Conservation (phyloP, 2,113 vertebrate genomes). For the Gopherus flavomarginatus region DNA sequence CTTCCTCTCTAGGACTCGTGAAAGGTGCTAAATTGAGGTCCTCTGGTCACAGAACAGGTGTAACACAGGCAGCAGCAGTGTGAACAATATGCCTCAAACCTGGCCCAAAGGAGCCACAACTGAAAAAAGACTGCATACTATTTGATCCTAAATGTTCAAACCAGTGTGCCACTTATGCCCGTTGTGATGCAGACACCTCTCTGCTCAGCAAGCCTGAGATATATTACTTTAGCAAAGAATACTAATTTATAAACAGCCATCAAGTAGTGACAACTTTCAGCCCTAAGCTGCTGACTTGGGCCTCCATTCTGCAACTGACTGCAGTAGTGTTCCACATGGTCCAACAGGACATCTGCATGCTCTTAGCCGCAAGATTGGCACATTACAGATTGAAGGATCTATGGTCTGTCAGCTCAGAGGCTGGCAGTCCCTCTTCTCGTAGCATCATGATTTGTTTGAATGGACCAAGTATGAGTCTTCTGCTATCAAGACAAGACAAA, state of each 20-base stretch:
- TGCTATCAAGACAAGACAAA: neutral
- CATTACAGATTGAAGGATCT: neutral
- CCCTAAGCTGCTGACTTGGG: neutral
- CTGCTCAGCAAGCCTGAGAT: neutral
- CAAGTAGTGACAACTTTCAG: neutral
- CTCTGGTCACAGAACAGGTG: neutral
- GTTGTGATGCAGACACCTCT: neutral
- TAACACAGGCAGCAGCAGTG: neutral
- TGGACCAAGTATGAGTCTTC: neutral
- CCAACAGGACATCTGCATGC: neutral
- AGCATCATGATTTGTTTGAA: neutral
- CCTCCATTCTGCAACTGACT: no score
- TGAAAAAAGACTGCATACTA: neutral
- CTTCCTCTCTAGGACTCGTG: rapidly evolving
- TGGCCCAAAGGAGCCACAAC: neutral
- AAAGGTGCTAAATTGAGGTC: neutral
- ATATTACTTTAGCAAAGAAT: neutral
- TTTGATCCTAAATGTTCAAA: neutral
- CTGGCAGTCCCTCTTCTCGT: neutral
- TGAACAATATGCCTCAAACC: neutral
- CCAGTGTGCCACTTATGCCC: neutral
- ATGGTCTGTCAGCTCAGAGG: neutral
- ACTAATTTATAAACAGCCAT: neutral
- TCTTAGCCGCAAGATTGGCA: neutral
- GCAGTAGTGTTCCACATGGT: neutral